Base-by-base conservation (phyloP, 2,113 vertebrate genomes). In the Orientallactaga bullata region DNA sequence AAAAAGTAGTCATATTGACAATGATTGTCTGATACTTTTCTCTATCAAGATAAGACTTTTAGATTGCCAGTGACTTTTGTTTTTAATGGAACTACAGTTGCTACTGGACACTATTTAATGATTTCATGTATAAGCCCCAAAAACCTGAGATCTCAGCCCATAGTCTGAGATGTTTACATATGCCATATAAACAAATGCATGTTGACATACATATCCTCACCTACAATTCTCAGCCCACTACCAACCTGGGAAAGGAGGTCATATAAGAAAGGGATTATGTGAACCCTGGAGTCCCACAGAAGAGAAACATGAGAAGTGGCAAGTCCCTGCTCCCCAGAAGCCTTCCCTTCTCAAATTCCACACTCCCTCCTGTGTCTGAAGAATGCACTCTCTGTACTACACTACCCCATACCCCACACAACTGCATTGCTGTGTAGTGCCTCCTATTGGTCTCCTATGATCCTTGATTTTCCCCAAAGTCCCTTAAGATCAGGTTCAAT, bases 401-500 rank as follows among this genome's bases (percentile, higher is more conserved):
- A 18, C 7, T 30, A 5, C 47, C 79, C 16, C 8, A 12, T 4
- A 0, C 35, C 51, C 3, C 20, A 58, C 77, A 26, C 3, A 17
- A 5, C 26, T 9, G 26, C 77, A 81, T 1, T 61, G 21, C 15
- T 78, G 13, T 63, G 8, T 30, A 13, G 79, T 18, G 28, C 3
- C 26, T 32, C 23, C 2, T 39, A 12, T 17, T 73, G 23, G 35
- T 39, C 69, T 82, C 1, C 83, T 55, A n/a, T 47, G 20, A 91
- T 79, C 69, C 28, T 47, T 47, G 10, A 5, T 39, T 83, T 60
- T 88, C 73, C 74, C 82, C 37, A 88, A 92, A 95, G n/a, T 66
- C 79, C 68, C 71, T 95, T 89, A 88, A 74, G 24, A 83, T 85
- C 60, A 88, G n/a, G 21, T n/a, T 23, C 76, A 88, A 82, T 95